A percentile compares a stretch with the other conserved stretches of the same genome.
phyloP scores from a whole-genome alignment of 1,140 invertebrate species.

The Ptiloglossa arizonensis region DNA sequence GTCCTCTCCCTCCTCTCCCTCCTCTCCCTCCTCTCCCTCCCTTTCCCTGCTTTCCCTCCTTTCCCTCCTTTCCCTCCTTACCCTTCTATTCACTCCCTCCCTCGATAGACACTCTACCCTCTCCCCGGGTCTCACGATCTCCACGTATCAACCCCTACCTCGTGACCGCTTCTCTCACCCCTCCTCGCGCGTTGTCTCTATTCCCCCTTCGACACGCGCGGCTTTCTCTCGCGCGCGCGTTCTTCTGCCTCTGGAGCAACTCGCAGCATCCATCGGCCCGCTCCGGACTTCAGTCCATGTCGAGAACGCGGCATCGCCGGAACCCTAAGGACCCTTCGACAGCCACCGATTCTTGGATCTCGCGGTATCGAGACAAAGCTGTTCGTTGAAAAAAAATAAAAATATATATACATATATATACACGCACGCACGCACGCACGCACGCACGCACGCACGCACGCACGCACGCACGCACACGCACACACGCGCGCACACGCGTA shows the following conservation, averaged over 20 bases:
- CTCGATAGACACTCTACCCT: slow-evolving; percentile 45
- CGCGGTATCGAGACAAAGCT: neutral
- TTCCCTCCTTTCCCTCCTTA: too few species aligned
- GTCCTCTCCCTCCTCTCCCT: too few species aligned
- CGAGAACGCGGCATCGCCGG: slow-evolving; percentile 78
- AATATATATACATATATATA: too few species aligned
- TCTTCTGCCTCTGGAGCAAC: slow-evolving; percentile 70
- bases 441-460: too few species aligned
- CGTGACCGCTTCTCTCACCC: slow-evolving; percentile 38
- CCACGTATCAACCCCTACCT: slow-evolving; percentile 48
- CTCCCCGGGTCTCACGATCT: slow-evolving; percentile 34
- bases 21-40: too few species aligned
- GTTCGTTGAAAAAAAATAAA: neutral
- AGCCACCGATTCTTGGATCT: slow-evolving; percentile 38
- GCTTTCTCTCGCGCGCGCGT: slow-evolving; percentile 69
- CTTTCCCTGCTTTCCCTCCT: too few species aligned
- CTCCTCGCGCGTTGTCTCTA: slow-evolving; percentile 47
- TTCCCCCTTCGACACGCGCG: slow-evolving; percentile 63
- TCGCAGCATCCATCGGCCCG: slow-evolving; percentile 76
- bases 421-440: too few species aligned
- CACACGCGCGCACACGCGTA: too few species aligned
- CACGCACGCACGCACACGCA: too few species aligned
- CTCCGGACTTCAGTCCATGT: slow-evolving; percentile 78
- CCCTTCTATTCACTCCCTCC: slow-evolving; percentile 46
- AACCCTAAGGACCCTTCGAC: slow-evolving; percentile 70